phyloP scores from a whole-genome alignment of 2,113 vertebrate species.

The Cyprichromis sp. region DNA sequence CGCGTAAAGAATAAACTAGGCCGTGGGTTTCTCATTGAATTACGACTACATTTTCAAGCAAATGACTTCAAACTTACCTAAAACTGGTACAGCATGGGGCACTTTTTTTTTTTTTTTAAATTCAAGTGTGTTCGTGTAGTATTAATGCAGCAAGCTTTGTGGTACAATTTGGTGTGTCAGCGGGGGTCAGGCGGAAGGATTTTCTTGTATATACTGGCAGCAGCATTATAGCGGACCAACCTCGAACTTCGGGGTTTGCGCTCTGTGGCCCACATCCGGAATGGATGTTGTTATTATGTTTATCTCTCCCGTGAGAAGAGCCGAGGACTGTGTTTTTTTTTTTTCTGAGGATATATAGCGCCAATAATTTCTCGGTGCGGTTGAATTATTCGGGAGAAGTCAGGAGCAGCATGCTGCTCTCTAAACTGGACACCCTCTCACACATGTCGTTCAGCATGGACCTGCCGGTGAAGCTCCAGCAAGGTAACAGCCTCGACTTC shows the following conservation, averaged over 20 bases:
- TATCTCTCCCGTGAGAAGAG: background rate
- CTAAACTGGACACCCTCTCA: conserved; percentile 83
- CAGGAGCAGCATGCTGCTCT: conserved; percentile 72
- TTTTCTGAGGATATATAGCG: background rate
- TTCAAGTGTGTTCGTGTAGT: background rate
- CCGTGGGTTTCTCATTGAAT: background rate
- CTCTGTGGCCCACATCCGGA: background rate
- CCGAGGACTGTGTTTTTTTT: background rate
- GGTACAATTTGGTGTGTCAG: background rate
- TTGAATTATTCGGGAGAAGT: background rate
- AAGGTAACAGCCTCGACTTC: conserved; percentile 7
- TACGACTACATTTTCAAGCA: background rate
- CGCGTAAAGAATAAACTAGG: background rate
- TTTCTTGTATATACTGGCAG: background rate
- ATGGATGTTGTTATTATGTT: background rate
- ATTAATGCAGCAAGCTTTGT: background rate
- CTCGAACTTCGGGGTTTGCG: background rate
- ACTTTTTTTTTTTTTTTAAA: rapidly evolving
- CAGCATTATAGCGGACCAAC: background rate
- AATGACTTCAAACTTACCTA: background rate
- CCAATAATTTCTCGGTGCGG: background rate
- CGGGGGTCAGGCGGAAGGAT: background rate
- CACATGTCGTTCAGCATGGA: conserved; percentile 82
- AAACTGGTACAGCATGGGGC: background rate
- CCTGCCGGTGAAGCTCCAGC: conserved; percentile 83